Evolutionary conservation across 1,140 invertebrate species (phyloP), one percentile per base, ranked within the genome.

Genomic region (Pogonomyrmex barbatus): DNA sequence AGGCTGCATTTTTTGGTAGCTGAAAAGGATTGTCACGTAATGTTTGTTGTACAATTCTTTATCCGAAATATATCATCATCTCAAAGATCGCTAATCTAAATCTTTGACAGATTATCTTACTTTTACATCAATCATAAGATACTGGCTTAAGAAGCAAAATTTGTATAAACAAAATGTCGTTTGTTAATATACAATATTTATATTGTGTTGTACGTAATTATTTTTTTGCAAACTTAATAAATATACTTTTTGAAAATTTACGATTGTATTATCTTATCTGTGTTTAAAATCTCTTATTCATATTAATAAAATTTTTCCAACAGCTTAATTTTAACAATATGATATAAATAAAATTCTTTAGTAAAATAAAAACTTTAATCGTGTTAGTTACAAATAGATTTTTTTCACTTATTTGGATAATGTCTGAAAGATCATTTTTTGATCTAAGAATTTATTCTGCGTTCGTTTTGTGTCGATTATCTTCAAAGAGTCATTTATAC

Each of bases 1-100:
- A 24, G 56, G 42, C 47, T 24, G 39, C 63, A 56, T 52, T 85
- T 87, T 79, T 60, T 68, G 17, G 42, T 54, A 42, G 87, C 58
- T 88, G 60, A 75, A 89, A 88, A 89, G 87, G 75, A 86, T 89
- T 75, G 82, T 62, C 52, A 47, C 33, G 24, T 10, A 36, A 47
- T 5, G 68, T 52, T 79, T 52, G 33, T 14, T 42, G 60, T 52
- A 17, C 68, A 52, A 30, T 71, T 42, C 70, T 47, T 56, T 39
- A 0, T 5, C 36, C 42, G 17, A 33, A n/a, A 65, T 76, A 17
- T 52, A 17, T 39, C 54, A 45, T 47, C n/a, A 36, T 9, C 47
- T 78, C 9, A 54, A 67, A 78, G 47, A 52, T 14, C 30, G 6
- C 36, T 77, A 9, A 85, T 65, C 4, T 78, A n/a, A 36, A 85